Conservation (phyloP, 2,797 vertebrate species). For the Danio tinwini region DNA sequence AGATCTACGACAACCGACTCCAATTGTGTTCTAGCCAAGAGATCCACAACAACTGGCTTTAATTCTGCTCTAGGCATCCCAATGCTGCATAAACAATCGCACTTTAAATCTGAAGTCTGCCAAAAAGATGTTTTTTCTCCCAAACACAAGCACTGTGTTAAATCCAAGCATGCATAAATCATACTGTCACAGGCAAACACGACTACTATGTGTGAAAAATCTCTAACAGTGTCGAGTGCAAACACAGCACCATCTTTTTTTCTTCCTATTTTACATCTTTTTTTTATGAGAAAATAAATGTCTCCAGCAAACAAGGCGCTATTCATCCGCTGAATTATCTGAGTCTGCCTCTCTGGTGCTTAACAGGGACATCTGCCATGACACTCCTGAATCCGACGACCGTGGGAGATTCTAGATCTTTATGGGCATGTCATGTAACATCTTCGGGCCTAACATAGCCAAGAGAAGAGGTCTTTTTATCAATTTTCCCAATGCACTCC, state of each 20-base stretch:
- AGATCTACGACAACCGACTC: neutral
- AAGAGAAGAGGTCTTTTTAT: constrained; percentile 45
- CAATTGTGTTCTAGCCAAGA: no score
- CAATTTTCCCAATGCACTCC: constrained; percentile 42
- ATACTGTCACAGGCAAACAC: constrained; percentile 63
- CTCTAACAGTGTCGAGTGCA: constrained; percentile 66
- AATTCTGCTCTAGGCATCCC: neutral
- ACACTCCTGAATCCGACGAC: constrained; percentile 63
- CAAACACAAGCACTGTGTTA: constrained; percentile 29
- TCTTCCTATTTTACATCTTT: constrained; percentile 36
- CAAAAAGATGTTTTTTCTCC: constrained; percentile 25
- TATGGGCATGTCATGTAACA: constrained; percentile 68
- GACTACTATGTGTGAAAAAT: constrained; percentile 59
- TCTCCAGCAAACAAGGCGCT: constrained; percentile 77
- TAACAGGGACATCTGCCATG: constrained; percentile 74
- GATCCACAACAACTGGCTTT: neutral
- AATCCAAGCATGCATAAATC: constrained; percentile 61
- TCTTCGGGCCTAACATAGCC: constrained; percentile 70
- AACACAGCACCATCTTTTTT: constrained; percentile 66
- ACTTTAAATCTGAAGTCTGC: constrained; percentile 26
- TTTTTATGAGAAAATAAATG: constrained; percentile 74
- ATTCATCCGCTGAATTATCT: constrained; percentile 78
- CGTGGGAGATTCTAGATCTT: constrained; percentile 67
- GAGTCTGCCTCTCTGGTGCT: constrained; percentile 64
- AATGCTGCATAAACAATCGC: constrained; percentile 24